Evolutionary conservation across 30 jellyfish, hydroid and myxozoan species (phyloP), one percentile per base, ranked within the genome.

Genomic region (Pseudorhiza aurosa): DNA sequence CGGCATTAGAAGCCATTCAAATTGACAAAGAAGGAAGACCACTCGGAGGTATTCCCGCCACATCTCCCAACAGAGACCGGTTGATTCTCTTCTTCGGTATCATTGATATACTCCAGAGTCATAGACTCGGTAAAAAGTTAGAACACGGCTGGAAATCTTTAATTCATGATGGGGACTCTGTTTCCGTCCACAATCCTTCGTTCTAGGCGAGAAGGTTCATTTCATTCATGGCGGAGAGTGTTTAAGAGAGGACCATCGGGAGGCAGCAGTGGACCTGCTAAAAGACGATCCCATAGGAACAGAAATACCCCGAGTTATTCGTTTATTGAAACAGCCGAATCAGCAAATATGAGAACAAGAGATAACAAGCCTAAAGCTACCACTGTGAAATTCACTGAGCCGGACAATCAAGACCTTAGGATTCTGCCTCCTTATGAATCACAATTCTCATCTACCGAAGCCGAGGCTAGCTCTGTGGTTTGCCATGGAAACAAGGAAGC

Each of bases 151-250:
- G 96, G 96, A 94, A 94, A 65, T 81, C 99, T 0, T 9, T 94
- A 0, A 65, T 94, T 24, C 89, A 96, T 29, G 99, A 94, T 58
- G 97, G 98, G 87, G 97, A 94, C 80, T 81, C 99, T 17, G 97
- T 94, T 0, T 94, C 99, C 10, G 99, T 94, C 15, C 97, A 94
- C 95, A 94, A 94, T 21, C 99, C 99, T 15, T 83, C 97, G 8
- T 94, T 81, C 65, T 94, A 94, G 53, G 97, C 95, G 24, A 82
- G 77, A 45, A 67, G 99, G 58, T 94, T 94, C 49, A 69, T 93
- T 6, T 86, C 89, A 39, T 93, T 93, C 42, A 68, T 93, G 58
- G 88, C 63, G 21, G 67, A 77, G 18, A n/a, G 96, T 81, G 14
- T 74, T 93, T 30, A 81, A 21, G 59, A 68, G 96, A 35, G 80